Percentiles rank a stretch among this genome's conserved stretches.
These are phyloP conservation scores for Melanostigma gelatinosum DNA, from an alignment of 2,113 vertebrate species.

Conservation along the genomic window DNA sequence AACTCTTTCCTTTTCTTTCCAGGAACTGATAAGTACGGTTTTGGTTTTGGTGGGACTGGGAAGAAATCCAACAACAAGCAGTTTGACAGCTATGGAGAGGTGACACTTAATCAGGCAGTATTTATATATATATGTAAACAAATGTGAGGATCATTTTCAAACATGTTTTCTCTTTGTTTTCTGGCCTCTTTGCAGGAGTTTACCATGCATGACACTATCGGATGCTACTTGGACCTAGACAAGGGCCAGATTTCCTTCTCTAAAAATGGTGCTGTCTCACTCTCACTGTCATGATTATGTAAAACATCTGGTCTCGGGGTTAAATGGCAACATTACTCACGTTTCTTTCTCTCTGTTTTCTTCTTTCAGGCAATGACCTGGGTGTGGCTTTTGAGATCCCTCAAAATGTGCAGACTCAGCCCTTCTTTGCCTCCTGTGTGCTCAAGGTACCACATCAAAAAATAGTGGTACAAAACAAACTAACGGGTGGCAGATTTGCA, in stretches of 20 bases:
- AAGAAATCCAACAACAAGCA: constrained; percentile 99
- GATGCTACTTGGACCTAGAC: constrained; percentile 92
- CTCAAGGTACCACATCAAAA: constrained; percentile 87
- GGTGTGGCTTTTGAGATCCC: constrained; percentile 95
- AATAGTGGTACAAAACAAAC: not conserved
- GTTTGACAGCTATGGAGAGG: constrained; percentile 99
- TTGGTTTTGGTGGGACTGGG: constrained; percentile 97
- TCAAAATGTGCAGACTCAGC: constrained; percentile 87
- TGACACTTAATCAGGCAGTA: constrained; percentile 58
- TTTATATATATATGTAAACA: not conserved
- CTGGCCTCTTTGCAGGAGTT: constrained; percentile 86
- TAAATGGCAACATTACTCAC: not conserved
- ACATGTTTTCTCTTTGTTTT: not conserved
- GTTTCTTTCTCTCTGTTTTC: not conserved
- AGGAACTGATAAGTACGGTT: constrained; percentile 98
- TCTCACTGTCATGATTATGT: not conserved
- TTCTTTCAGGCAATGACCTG: constrained; percentile 90
- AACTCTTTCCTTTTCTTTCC: constrained; percentile 18
- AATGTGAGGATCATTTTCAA: not conserved
- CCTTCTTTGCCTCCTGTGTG: constrained; percentile 94
- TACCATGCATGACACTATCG: constrained; percentile 97
- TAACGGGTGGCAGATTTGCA: not conserved
- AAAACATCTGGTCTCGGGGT: not conserved
- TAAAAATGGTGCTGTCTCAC: constrained; percentile 88
- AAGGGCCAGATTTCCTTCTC: constrained; percentile 90